Conservation (phyloP, 2,888 invertebrate genomes). For the Tenthredo mesomela region DNA sequence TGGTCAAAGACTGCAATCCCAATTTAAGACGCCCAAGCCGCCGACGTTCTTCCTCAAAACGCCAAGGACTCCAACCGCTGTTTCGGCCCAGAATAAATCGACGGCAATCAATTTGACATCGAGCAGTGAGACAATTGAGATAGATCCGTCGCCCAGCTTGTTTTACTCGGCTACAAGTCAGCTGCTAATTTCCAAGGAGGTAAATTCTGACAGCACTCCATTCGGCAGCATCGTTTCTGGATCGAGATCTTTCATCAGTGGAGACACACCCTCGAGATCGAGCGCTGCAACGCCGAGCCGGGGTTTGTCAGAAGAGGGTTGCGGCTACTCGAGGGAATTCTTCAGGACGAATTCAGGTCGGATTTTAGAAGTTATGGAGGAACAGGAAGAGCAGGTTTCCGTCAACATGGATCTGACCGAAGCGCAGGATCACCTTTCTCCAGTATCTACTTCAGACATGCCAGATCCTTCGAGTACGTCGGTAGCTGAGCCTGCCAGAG, state of each 20-base stretch:
- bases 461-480: not conserved
- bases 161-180: conserved; percentile 41
- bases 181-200: conserved; percentile 29
- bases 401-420: conserved; percentile 47
- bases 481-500: conserved; percentile 41
- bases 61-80: conserved; percentile 53
- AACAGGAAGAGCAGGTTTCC: conserved; percentile 52
- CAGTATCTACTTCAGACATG: not conserved
- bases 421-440: not conserved
- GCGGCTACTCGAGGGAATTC: conserved; percentile 39
- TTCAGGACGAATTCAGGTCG: conserved; percentile 46
- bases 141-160: conserved; percentile 16
- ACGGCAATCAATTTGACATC: not conserved
- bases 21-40: conserved; percentile 61
- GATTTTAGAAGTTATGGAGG: conserved; percentile 59
- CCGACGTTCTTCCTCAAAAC: conserved; percentile 66
- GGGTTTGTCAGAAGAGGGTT: conserved; percentile 12
- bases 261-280: conserved; percentile 44
- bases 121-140: not conserved
- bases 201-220: conserved; percentile 18
- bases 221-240: conserved; percentile 18
- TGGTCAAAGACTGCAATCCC: conserved; percentile 55
- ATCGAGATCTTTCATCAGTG: conserved; percentile 2
- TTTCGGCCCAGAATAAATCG: not conserved
- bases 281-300: conserved; percentile 43